Percentiles rank a stretch among this genome's conserved stretches.
Conservation (phyloP, 2,797 vertebrate species). For the Xiphophorus birchmanni region DNA sequence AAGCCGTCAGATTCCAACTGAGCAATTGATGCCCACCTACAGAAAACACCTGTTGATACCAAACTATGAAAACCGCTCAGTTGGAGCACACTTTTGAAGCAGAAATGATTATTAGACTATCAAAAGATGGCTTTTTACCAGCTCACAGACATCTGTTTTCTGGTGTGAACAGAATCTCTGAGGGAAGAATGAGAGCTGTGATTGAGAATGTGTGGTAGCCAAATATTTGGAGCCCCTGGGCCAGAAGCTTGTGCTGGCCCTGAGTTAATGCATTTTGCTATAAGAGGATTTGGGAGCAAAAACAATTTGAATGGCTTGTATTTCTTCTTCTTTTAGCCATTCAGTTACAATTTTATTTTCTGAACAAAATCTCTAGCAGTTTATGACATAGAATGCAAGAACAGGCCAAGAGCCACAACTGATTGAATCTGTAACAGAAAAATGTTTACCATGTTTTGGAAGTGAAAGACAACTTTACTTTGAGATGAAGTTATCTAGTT, state of each 20-base stretch:
- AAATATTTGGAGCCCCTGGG: conserved; percentile 31
- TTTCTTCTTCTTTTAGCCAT: conserved; percentile 47
- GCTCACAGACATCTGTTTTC: conserved; percentile 13
- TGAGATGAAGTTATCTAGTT: background rate
- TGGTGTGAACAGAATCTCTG: conserved; percentile 21
- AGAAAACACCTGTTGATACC: background rate
- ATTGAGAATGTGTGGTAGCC: conserved; percentile 51
- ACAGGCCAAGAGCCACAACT: conserved; percentile 51
- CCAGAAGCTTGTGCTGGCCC: conserved; percentile 44
- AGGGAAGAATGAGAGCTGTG: conserved; percentile 25
- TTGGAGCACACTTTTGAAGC: background rate
- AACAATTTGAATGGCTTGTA: conserved; percentile 61
- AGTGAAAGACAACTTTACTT: background rate
- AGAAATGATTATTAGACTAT: background rate
- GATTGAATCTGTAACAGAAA: conserved; percentile 60
- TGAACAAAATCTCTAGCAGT: conserved; percentile 53
- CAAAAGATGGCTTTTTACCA: conserved; percentile 2
- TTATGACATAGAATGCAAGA: conserved; percentile 61
- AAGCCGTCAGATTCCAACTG: background rate
- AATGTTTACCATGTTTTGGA: conserved; percentile 42
- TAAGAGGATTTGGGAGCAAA: conserved; percentile 64
- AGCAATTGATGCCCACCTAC: background rate
- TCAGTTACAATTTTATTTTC: conserved; percentile 60
- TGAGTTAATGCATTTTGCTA: conserved; percentile 52
- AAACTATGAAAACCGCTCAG: background rate